Conservation (phyloP, 23 tunicate genomes). For the Ciona savignyi region DNA sequence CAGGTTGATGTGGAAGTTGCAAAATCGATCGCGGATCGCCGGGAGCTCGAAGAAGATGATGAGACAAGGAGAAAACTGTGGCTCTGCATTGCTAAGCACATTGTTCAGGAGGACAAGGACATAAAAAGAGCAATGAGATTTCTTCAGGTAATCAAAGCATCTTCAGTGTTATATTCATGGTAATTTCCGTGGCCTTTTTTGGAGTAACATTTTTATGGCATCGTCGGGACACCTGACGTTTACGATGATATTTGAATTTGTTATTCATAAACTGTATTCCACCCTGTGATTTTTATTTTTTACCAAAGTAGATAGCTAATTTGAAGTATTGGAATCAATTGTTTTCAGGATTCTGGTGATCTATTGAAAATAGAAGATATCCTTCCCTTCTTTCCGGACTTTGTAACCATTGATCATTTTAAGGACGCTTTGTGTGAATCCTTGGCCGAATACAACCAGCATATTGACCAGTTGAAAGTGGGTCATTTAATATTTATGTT, state of each 20-base stretch:
- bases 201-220: no score
- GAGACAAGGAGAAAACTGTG: conserved; percentile 75
- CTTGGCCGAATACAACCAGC: conserved; percentile 76
- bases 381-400: conserved; percentile 93
- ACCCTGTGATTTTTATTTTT: no score
- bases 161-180: not conserved
- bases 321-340: not conserved
- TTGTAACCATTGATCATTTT: conserved; percentile 95
- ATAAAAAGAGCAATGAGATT: conserved; percentile 79
- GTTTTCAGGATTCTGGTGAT: conserved; percentile 63
- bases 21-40: conserved; percentile 62
- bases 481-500: not conserved
- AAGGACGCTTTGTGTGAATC: conserved; percentile 95
- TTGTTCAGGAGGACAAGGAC: conserved; percentile 77
- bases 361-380: conserved; percentile 85
- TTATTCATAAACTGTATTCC: not conserved
- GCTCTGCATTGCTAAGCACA: conserved; percentile 80
- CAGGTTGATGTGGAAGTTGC: conserved; percentile 85
- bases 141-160: conserved; percentile 62
- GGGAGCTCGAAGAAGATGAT: conserved; percentile 69
- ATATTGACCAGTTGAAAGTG: conserved; percentile 77
- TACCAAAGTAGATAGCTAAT: not conserved
- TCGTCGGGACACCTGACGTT: no score
- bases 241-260: no score
- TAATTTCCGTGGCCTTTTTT: not conserved